These are phyloP conservation scores for Lampropteryx suffumata DNA, from an alignment of 2,888 invertebrate species.

Conservation along the genomic window DNA sequence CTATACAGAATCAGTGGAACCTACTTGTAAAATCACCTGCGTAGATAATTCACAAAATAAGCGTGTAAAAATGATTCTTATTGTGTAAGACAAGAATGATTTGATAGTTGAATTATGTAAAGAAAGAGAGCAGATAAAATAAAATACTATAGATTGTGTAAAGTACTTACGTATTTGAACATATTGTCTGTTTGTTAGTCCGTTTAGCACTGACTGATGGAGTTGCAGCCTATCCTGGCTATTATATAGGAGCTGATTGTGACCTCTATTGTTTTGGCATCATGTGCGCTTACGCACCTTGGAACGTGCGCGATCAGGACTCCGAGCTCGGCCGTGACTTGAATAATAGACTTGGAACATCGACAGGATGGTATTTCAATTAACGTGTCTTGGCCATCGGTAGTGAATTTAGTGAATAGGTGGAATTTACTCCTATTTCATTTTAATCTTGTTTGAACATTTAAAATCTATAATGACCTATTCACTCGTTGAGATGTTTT, in stretches of 20 bases:
- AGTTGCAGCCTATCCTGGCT: constrained; percentile 49
- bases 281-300: constrained; percentile 61
- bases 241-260: constrained; percentile 69
- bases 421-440: too few relatives aligned
- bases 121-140: too few relatives aligned
- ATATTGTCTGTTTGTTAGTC: constrained; percentile 65
- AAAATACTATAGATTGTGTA: background rate
- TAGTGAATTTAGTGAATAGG: too few relatives aligned
- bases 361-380: constrained; percentile 50
- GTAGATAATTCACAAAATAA: too few relatives aligned
- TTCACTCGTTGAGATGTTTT: too few relatives aligned
- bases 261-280: constrained; percentile 72
- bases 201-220: constrained; percentile 59
- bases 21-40: too few relatives aligned
- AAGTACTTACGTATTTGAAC: constrained; percentile 78
- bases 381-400: background rate
- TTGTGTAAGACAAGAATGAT: too few relatives aligned
- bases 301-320: constrained; percentile 58
- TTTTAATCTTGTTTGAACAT: too few relatives aligned
- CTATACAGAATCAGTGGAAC: too few relatives aligned
- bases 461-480: too few relatives aligned
- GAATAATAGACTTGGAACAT: constrained; percentile 53
- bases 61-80: too few relatives aligned
- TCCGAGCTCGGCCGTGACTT: constrained; percentile 56
- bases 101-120: too few relatives aligned